Evolutionary conservation across 1,140 invertebrate species (phyloP).

Genomic region (Lysiphlebus fabarum): DNA sequence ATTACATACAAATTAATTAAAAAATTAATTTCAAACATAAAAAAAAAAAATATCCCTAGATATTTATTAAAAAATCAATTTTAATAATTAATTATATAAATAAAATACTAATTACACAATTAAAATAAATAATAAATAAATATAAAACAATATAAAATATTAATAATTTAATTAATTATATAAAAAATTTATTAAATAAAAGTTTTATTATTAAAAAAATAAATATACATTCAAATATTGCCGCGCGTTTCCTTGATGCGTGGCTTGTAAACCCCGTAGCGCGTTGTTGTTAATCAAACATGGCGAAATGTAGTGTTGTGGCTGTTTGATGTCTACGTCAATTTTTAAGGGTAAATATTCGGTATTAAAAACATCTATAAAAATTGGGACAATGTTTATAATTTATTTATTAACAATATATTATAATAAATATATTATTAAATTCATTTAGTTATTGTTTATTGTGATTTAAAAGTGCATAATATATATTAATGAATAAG

Average conservation of each 20-base stretch:
- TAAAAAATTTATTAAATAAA: background rate
- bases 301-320: slow-evolving; percentile 57
- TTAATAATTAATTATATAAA: no score
- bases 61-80: no score
- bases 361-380: slow-evolving; percentile 30
- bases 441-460: no score
- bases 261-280: slow-evolving; percentile 48
- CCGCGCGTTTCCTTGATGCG: slow-evolving; percentile 40
- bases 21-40: no score
- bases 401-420: slow-evolving; percentile 2
- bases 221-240: slow-evolving; percentile 28
- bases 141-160: background rate
- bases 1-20: no score
- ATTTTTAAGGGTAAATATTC: slow-evolving; percentile 43
- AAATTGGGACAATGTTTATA: slow-evolving; percentile 32
- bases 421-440: background rate
- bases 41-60: no score
- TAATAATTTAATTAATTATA: background rate
- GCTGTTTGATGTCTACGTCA: slow-evolving; percentile 51
- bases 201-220: background rate
- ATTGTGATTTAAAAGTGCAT: no score
- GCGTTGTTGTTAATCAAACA: slow-evolving; percentile 56
- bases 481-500: no score
- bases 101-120: no score
- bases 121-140: slow-evolving; percentile 3